Base-by-base conservation (phyloP, 2,113 vertebrate genomes). In the Microtus montanus region DNA sequence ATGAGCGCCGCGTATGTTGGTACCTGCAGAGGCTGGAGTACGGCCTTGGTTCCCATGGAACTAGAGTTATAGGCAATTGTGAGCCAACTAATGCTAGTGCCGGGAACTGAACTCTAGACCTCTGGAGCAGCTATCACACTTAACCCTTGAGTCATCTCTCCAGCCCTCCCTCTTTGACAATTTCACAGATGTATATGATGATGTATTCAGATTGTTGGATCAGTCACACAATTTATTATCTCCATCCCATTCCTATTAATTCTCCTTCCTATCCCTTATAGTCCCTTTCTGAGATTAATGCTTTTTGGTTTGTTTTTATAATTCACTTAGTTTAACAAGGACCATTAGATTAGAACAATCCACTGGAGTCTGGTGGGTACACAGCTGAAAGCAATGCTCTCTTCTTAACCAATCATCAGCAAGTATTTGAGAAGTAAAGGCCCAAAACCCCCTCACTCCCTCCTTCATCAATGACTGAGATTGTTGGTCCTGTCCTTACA, bases 401-500 rank as follows among this genome's bases (percentile, higher is more conserved):
- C 26, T 1, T 44, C 8, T 22, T 17, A 66, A 14, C 22, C 2
- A 68, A 47, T 66, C 28, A 30, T 85, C 33, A 66, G 9, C 61
- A 85, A 47, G 17, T 68, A 49, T 30, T 85, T 68, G 15, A 33
- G 28, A 64, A 66, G 38, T 33, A 30, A 85, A 66, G 10, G 26
- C 24, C 20, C 19, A 47, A 17, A 66, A 3, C 3, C 28, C n/a
- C 63, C 0, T 66, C 2, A 68, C 28, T 47, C 9, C 14, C 2
- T 85, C 38, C 15, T 47, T 2, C 4, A 33, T 20, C 63, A 66
- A 22, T 47, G 38, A 15, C 61, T 30, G 26, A 66, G 6, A 13
- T 33, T 66, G 61, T 20, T 85, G 61, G 24, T 7, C 26, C 7
- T 44, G 10, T 20, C 61, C 24, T 83, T 63, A 28, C 28, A 84